A percentile compares a stretch with the other conserved stretches of the same genome.
phyloP scores from a whole-genome alignment of 2,797 vertebrate species.

The Valencia hispanica region DNA sequence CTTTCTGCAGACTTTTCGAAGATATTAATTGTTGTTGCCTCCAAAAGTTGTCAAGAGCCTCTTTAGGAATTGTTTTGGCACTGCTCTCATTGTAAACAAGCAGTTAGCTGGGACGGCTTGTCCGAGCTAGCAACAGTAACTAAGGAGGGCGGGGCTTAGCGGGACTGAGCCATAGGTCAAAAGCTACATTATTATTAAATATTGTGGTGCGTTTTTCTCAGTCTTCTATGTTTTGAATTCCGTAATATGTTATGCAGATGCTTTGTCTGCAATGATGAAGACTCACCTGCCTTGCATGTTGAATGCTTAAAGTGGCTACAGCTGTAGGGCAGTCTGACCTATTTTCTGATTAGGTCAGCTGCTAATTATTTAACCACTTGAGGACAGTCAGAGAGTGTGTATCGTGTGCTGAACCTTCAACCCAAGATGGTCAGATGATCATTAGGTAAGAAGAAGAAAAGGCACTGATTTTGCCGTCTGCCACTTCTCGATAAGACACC shows the following conservation, averaged over 20 bases:
- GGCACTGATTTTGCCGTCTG: background rate
- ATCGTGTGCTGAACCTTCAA: background rate
- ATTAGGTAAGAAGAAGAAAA: background rate
- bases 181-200: background rate
- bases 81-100: too few relatives aligned
- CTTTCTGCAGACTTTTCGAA: too few relatives aligned
- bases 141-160: too few relatives aligned
- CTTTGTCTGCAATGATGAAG: background rate
- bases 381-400: background rate
- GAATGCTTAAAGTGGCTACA: background rate
- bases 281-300: background rate
- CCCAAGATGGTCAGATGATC: background rate
- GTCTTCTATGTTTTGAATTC: background rate
- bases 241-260: background rate
- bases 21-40: too few relatives aligned
- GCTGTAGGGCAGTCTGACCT: background rate
- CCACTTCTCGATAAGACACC: too few relatives aligned
- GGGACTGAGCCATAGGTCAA: too few relatives aligned
- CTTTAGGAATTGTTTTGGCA: too few relatives aligned
- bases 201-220: background rate
- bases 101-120: too few relatives aligned
- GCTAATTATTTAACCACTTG: background rate
- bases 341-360: background rate
- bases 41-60: too few relatives aligned
- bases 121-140: too few relatives aligned